These are phyloP conservation scores for Bemisia tabaci DNA, from an alignment of 1,140 invertebrate species.

Conservation along the genomic window DNA sequence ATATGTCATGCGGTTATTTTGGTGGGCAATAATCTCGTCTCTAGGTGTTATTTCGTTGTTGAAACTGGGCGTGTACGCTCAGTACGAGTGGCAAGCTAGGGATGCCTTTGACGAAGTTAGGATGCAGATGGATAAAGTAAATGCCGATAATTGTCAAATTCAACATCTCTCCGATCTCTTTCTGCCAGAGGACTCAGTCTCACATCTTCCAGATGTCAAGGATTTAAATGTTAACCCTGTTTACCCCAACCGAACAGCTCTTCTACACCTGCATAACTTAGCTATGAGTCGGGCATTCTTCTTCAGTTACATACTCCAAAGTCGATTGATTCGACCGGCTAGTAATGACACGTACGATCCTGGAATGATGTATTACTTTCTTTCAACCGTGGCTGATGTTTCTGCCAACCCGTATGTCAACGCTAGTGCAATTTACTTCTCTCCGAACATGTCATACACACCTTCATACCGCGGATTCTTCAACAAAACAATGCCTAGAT, in stretches of 20 bases:
- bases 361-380: constrained; percentile 96
- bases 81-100: constrained; percentile 75
- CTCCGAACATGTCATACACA: constrained; percentile 86
- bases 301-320: constrained; percentile 90
- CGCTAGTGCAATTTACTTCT: constrained; percentile 85
- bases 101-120: constrained; percentile 83
- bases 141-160: constrained; percentile 73
- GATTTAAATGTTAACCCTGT: constrained; percentile 89
- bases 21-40: neutral
- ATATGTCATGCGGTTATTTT: no score
- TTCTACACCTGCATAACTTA: constrained; percentile 91
- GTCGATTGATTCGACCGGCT: constrained; percentile 71
- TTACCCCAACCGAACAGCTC: constrained; percentile 83
- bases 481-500: constrained; percentile 89
- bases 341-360: constrained; percentile 89
- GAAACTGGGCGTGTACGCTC: constrained; percentile 34
- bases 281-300: constrained; percentile 87
- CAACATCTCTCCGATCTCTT: constrained; percentile 71
- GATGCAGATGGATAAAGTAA: constrained; percentile 62
- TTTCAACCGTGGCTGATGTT: constrained; percentile 89
- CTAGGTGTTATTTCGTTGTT: constrained; percentile 4
- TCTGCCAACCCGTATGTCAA: constrained; percentile 86
- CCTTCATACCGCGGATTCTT: constrained; percentile 92
- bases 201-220: constrained; percentile 87
- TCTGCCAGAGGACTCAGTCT: constrained; percentile 66